phyloP scores from a whole-genome alignment of 1,140 invertebrate species.

The Ips typographus region DNA sequence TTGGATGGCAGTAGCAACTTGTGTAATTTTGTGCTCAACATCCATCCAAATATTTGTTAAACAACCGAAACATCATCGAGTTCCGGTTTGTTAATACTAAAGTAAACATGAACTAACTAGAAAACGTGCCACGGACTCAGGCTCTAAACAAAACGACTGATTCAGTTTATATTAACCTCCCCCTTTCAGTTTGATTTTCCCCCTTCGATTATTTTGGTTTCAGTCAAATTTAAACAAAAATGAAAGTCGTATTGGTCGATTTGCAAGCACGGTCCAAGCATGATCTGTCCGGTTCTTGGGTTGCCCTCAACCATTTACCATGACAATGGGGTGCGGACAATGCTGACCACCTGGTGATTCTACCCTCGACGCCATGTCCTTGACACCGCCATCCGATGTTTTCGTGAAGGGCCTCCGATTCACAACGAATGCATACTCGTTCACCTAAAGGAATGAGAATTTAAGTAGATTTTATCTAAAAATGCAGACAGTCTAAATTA shows the following conservation, averaged over 20 bases:
- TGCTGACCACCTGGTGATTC: conserved; percentile 74
- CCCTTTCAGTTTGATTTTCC: too few relatives aligned
- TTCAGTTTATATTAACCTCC: too few relatives aligned
- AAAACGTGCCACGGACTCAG: too few relatives aligned
- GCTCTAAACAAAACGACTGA: too few relatives aligned
- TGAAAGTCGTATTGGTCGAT: conserved; percentile 60
- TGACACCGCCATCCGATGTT: conserved; percentile 74
- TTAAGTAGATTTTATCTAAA: too few relatives aligned
- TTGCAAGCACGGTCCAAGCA: conserved; percentile 56
- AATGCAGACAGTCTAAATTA: too few relatives aligned
- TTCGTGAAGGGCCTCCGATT: conserved; percentile 71
- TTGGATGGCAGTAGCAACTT: too few relatives aligned
- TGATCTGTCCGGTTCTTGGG: conserved; percentile 59
- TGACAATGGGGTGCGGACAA: conserved; percentile 76
- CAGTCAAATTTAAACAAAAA: conserved; percentile 60
- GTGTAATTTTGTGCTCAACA: too few relatives aligned
- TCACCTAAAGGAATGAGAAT: conserved; percentile 58
- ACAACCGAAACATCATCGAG: too few relatives aligned
- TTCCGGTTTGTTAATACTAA: too few relatives aligned
- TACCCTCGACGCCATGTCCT: conserved; percentile 71
- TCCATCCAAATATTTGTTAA: too few relatives aligned
- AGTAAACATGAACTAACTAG: too few relatives aligned
- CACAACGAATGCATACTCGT: conserved; percentile 73
- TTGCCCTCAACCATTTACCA: conserved; percentile 77
- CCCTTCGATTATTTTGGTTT: neutral